Evolutionary conservation across 2,797 vertebrate genomes (phyloP).

Genomic region (Pangasius sanitwongsei): DNA sequence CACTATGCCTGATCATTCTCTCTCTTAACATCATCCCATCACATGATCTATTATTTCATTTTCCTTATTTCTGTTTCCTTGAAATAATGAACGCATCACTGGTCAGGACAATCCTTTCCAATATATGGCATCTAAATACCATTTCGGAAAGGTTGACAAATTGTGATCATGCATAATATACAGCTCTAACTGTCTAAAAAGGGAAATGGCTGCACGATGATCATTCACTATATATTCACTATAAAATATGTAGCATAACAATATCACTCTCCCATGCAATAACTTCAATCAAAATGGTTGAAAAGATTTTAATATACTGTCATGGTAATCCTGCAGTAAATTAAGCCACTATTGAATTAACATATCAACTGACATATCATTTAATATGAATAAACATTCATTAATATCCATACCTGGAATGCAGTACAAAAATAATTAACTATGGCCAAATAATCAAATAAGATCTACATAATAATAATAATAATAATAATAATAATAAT

Average conservation of each 20-base stretch:
- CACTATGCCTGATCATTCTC: slow-evolving; percentile 42
- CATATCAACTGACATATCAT: background rate
- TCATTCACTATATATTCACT: background rate
- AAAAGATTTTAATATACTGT: background rate
- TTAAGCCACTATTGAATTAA: background rate
- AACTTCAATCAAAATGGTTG: background rate
- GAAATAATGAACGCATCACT: background rate
- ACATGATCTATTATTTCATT: slow-evolving; percentile 3
- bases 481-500: background rate
- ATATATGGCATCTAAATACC: background rate
- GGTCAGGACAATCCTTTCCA: background rate
- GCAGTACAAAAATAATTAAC: background rate
- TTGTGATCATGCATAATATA: background rate
- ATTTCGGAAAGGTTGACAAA: background rate
- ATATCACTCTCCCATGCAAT: too few relatives aligned
- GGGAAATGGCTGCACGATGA: background rate
- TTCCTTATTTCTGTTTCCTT: background rate
- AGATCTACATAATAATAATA: background rate
- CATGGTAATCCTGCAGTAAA: background rate
- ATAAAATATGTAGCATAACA: background rate
- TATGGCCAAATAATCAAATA: too few relatives aligned
- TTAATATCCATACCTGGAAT: background rate
- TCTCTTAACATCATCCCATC: slow-evolving; percentile 19
- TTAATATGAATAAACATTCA: background rate
- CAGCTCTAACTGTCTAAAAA: background rate